Percentiles rank a stretch among this genome's conserved stretches.
Evolutionary conservation across 2,888 invertebrate genomes (phyloP).

Genomic region (Matsumyia berberina): DNA sequence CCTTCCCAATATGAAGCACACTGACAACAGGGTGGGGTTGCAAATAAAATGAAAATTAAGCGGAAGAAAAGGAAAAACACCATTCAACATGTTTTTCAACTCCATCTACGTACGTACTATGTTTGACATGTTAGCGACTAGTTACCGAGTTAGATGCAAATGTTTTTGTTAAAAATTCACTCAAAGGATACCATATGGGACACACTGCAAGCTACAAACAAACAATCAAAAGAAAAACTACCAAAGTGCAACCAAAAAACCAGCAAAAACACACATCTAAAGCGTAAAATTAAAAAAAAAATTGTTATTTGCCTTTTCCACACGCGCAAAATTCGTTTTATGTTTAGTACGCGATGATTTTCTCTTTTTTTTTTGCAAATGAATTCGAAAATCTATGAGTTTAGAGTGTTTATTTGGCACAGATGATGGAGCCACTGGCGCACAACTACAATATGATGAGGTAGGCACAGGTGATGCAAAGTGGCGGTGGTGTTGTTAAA

Average conservation of each 20-base stretch:
- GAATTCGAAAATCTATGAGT: conserved; percentile 29
- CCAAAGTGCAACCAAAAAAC: conserved; percentile 63
- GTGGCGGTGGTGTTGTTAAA: conserved; percentile 48
- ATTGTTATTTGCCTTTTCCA: conserved; percentile 76
- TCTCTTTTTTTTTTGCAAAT: conserved; percentile 35
- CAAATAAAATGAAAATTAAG: not conserved
- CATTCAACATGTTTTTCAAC: not conserved
- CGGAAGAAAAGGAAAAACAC: not conserved
- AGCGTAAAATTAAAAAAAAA: conserved; percentile 39
- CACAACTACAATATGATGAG: conserved; percentile 69
- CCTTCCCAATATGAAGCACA: not conserved
- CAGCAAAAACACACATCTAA: conserved; percentile 20
- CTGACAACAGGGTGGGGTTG: not conserved
- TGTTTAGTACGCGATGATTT: conserved; percentile 53
- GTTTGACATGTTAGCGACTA: not conserved
- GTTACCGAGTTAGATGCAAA: not conserved
- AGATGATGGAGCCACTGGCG: conserved; percentile 72
- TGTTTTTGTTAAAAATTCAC: conserved; percentile 1
- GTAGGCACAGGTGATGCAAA: conserved; percentile 56
- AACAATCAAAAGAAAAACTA: conserved; percentile 21
- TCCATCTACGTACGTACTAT: not conserved
- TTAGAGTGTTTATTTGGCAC: conserved; percentile 30
- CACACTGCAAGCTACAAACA: not conserved
- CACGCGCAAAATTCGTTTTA: conserved; percentile 48
- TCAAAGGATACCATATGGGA: too few species aligned